These are phyloP conservation scores for Aratinga solstitialis DNA, from an alignment of 2,797 vertebrate genomes.

Conservation along the genomic window DNA sequence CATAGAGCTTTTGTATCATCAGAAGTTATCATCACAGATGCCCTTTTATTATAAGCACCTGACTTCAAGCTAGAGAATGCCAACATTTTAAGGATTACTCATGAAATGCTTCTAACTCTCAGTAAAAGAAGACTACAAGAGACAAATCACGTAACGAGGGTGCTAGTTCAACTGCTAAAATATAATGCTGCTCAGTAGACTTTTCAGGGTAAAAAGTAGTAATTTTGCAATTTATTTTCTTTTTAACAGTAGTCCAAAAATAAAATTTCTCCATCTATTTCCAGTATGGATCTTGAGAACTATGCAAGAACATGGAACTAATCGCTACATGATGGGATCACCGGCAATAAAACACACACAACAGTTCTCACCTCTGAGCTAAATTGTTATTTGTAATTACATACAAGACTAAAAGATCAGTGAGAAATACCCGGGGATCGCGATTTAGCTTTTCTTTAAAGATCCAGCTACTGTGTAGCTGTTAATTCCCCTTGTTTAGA, in stretches of 20 bases:
- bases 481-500: constrained; percentile 16
- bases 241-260: constrained; percentile 55
- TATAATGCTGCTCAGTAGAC: constrained; percentile 42
- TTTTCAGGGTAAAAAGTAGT: constrained; percentile 11
- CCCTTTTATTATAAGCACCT: neutral
- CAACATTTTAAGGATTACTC: neutral
- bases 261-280: constrained; percentile 51
- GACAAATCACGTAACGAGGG: neutral
- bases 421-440: constrained; percentile 1
- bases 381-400: constrained; percentile 50
- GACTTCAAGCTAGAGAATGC: neutral
- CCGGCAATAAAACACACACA: constrained; percentile 46
- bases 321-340: constrained; percentile 53
- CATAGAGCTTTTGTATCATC: neutral
- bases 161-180: constrained; percentile 57
- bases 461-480: neutral
- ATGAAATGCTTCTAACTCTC: constrained; percentile 34
- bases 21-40: constrained; percentile 1
- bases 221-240: neutral
- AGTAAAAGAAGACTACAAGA: constrained; percentile 9
- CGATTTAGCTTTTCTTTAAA: neutral
- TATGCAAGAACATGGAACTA: constrained; percentile 59
- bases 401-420: constrained; percentile 45
- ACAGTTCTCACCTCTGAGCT: constrained; percentile 47
- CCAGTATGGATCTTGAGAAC: constrained; percentile 46